Evolutionary conservation across 2,888 invertebrate species (phyloP).

Genomic region (Ectobius pallidus): DNA sequence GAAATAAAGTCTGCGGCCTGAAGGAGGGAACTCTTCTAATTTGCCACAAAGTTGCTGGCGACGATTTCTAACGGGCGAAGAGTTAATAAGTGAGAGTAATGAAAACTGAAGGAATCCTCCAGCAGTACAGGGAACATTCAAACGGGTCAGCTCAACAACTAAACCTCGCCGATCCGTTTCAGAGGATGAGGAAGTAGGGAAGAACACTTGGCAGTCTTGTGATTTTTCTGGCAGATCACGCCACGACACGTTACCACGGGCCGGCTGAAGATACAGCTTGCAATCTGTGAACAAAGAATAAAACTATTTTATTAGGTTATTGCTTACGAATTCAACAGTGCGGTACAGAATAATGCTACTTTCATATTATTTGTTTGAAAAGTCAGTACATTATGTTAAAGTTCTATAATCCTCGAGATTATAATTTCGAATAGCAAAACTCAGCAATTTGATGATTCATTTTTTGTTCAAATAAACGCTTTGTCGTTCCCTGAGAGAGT

Average conservation of each 20-base stretch:
- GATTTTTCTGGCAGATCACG: constrained; percentile 59
- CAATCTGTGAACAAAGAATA: constrained; percentile 67
- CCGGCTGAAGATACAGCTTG: constrained; percentile 59
- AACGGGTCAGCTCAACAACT: constrained; percentile 67
- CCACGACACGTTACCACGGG: constrained; percentile 60
- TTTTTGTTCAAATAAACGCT: too few relatives aligned
- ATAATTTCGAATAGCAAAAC: too few relatives aligned
- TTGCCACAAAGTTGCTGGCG: constrained; percentile 65
- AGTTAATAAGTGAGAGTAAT: constrained; percentile 51
- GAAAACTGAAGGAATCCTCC: constrained; percentile 65
- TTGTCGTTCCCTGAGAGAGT: too few relatives aligned
- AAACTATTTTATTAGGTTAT: too few relatives aligned
- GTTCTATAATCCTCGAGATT: too few relatives aligned
- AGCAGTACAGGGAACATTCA: constrained; percentile 71
- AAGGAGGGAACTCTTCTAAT: constrained; percentile 67
- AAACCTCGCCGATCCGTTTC: constrained; percentile 58
- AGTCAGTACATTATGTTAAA: too few relatives aligned
- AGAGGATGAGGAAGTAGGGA: constrained; percentile 53
- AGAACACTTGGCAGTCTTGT: constrained; percentile 62
- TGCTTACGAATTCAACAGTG: too few relatives aligned
- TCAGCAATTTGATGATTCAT: too few relatives aligned
- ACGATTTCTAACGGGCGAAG: neutral
- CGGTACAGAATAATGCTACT: too few relatives aligned
- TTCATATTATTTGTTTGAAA: too few relatives aligned
- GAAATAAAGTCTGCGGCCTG: constrained; percentile 67